Percentiles rank a stretch among this genome's conserved stretches.
These are phyloP conservation scores for Iphiclides podalirius DNA, from an alignment of 2,888 invertebrate genomes.

Conservation along the genomic window DNA sequence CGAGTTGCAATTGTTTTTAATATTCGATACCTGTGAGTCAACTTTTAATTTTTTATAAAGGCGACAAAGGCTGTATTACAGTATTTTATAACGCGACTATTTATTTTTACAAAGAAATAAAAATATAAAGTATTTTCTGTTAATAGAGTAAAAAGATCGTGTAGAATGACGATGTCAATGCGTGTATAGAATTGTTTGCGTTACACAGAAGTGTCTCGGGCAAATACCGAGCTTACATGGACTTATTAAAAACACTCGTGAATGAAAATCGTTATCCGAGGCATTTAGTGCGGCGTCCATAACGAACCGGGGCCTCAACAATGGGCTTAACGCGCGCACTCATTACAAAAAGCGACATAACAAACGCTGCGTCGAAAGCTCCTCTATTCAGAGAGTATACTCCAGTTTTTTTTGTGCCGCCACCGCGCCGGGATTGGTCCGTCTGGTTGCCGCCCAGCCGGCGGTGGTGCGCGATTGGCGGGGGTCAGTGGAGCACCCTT, in stretches of 20 bases:
- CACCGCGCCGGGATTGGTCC: slow-evolving; percentile 70
- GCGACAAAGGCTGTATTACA: too few species aligned
- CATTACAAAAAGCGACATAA: slow-evolving; percentile 80
- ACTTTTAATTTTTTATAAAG: too few species aligned
- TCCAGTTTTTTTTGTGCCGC: slow-evolving; percentile 71
- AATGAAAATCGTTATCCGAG: slow-evolving; percentile 76
- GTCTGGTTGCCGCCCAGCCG: slow-evolving; percentile 60
- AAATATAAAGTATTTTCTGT: too few species aligned
- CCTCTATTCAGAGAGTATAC: slow-evolving; percentile 78
- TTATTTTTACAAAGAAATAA: too few species aligned
- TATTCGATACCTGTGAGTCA: slow-evolving; percentile 1
- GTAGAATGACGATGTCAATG: too few species aligned
- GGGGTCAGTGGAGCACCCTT: slow-evolving; percentile 71
- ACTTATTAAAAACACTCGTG: slow-evolving; percentile 76
- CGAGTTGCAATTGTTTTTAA: slow-evolving; percentile 12
- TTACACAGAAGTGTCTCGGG: slow-evolving; percentile 38
- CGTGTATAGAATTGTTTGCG: slow-evolving; percentile 34
- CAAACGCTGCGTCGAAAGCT: slow-evolving; percentile 77
- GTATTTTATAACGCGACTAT: too few species aligned
- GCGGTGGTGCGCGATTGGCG: slow-evolving; percentile 56
- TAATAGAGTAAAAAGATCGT: too few species aligned
- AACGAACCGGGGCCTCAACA: slow-evolving; percentile 76
- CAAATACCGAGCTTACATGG: slow-evolving; percentile 67
- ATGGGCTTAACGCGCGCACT: slow-evolving; percentile 79
- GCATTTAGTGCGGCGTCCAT: slow-evolving; percentile 75